Evolutionary conservation across 2,888 invertebrate species (phyloP).

Genomic region (Branchipolynoe longqiensis): DNA sequence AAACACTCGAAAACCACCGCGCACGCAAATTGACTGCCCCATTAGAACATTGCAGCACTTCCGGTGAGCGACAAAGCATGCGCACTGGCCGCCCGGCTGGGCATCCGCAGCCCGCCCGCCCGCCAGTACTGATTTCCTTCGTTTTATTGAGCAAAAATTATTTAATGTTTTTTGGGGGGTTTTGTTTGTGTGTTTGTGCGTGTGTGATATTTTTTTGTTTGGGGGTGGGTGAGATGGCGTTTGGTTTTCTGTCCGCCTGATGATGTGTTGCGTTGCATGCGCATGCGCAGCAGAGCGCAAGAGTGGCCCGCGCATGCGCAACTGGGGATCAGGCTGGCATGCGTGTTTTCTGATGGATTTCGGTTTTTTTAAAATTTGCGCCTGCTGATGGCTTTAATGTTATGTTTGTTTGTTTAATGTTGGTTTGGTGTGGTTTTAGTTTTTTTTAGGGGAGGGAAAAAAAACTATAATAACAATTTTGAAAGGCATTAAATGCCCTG

Average conservation of each 20-base stretch:
- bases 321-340: no score
- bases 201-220: no score
- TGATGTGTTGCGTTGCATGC: not conserved
- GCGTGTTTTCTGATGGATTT: conserved; percentile 19
- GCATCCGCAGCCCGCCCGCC: not conserved
- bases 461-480: not conserved
- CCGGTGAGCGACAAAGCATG: conserved; percentile 43
- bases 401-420: no score
- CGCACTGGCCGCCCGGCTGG: not conserved
- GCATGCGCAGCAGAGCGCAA: not conserved
- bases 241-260: not conserved
- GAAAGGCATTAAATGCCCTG: conserved; percentile 22
- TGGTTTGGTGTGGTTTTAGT: not conserved
- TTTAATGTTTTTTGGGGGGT: no score
- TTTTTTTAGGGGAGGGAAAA: not conserved
- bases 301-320: not conserved
- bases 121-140: conserved; percentile 25
- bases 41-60: conserved; percentile 50
- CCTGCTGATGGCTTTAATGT: no score
- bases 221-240: no score
- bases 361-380: no score
- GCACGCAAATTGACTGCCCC: conserved; percentile 36
- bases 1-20: conserved; percentile 34
- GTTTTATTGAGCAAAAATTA: conserved; percentile 20
- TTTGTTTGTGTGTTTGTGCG: no score